These are phyloP conservation scores for Hofmannophila pseudospretella DNA, from an alignment of 2,888 invertebrate species.

Conservation along the genomic window DNA sequence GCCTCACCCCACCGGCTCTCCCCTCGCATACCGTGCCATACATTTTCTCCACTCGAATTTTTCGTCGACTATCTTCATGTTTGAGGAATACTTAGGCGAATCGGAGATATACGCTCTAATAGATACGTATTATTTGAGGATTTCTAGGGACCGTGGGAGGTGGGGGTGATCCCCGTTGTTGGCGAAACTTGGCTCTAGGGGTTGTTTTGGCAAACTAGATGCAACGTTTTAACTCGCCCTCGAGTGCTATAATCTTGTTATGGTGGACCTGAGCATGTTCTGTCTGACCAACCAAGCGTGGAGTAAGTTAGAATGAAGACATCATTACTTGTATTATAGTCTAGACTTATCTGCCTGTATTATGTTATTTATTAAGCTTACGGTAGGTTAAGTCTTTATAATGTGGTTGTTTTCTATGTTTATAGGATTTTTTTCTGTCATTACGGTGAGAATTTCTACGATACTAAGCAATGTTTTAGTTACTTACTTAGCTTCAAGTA, in stretches of 20 bases:
- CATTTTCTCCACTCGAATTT: conserved; percentile 76
- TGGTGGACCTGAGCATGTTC: too few species aligned
- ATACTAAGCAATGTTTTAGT: too few species aligned
- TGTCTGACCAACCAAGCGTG: too few species aligned
- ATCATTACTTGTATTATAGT: too few species aligned
- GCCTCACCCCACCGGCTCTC: conserved; percentile 36
- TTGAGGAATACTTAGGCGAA: conserved; percentile 74
- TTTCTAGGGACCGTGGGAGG: conserved; percentile 46
- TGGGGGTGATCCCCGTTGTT: conserved; percentile 24
- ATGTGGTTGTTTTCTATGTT: too few species aligned
- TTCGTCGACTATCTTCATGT: conserved; percentile 75
- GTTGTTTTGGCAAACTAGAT: conserved; percentile 8
- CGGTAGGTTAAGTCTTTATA: too few species aligned
- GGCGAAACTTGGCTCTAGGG: neutral
- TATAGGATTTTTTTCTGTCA: too few species aligned
- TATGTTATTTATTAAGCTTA: too few species aligned
- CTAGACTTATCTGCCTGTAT: too few species aligned
- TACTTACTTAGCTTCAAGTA: too few species aligned
- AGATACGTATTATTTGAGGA: conserved; percentile 72
- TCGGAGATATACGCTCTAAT: conserved; percentile 74
- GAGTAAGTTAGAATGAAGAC: too few species aligned
- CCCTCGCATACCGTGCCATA: conserved; percentile 65
- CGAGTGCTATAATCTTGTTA: neutral
- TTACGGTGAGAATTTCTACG: too few species aligned
- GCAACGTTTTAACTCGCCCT: conserved; percentile 4